Evolutionary conservation across 2,888 invertebrate species (phyloP).

Genomic region (Apantesis nais): DNA sequence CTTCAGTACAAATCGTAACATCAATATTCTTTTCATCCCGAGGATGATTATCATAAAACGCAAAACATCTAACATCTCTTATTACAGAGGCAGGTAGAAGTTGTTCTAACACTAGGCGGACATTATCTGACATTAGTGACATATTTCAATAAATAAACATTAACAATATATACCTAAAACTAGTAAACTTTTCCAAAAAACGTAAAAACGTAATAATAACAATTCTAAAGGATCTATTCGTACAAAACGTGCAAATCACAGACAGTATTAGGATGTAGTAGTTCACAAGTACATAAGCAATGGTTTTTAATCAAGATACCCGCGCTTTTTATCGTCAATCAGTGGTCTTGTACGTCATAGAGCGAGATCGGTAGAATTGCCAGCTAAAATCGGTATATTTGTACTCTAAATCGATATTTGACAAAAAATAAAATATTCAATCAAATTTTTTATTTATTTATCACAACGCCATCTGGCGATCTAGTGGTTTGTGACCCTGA

Average conservation of each 20-base stretch:
- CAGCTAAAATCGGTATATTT: too few species aligned
- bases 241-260: background rate
- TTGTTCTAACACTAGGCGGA: slow-evolving; percentile 55
- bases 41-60: slow-evolving; percentile 73
- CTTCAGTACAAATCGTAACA: slow-evolving; percentile 63
- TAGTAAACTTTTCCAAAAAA: background rate
- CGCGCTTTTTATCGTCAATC: too few species aligned
- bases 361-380: too few species aligned
- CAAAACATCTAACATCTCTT: slow-evolving; percentile 64
- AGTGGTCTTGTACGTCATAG: too few species aligned
- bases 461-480: too few species aligned
- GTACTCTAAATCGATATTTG: too few species aligned
- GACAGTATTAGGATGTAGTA: too few species aligned
- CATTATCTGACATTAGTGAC: slow-evolving; percentile 50
- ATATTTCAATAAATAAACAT: slow-evolving; percentile 33
- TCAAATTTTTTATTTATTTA: too few species aligned
- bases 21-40: slow-evolving; percentile 61
- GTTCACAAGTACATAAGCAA: too few species aligned
- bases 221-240: background rate
- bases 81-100: slow-evolving; percentile 62
- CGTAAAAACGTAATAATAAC: background rate
- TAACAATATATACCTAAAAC: background rate
- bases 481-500: too few species aligned
- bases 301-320: too few species aligned
- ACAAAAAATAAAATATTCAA: too few species aligned